Conservation (phyloP, 2,797 vertebrate genomes). For the Tiaroga cobitis region DNA sequence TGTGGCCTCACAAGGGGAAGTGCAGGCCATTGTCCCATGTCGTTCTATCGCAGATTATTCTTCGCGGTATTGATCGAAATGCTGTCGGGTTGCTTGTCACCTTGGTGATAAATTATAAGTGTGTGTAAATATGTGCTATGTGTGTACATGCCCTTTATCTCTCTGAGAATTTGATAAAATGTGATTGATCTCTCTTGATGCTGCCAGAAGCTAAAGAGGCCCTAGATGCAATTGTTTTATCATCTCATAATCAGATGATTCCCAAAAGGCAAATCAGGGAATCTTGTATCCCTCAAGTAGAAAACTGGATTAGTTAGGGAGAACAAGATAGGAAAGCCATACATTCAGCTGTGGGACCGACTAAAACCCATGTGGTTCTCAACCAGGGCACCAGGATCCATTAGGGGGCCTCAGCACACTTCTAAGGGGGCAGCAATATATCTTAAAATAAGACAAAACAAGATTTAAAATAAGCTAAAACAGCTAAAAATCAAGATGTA, state of each 20-base stretch:
- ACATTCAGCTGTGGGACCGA: background rate
- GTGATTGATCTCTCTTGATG: conserved; percentile 40
- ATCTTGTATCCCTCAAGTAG: conserved; percentile 32
- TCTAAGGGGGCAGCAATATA: background rate
- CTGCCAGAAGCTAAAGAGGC: conserved; percentile 45
- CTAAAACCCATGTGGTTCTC: background rate
- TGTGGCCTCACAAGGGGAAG: conserved; percentile 81
- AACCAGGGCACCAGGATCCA: background rate
- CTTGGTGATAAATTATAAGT: conserved; percentile 61
- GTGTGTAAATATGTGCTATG: conserved; percentile 54
- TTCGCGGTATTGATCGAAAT: conserved; percentile 82
- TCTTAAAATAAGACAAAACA: background rate
- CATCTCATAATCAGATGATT: conserved; percentile 36
- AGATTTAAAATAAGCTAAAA: background rate
- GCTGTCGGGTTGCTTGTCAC: conserved; percentile 77
- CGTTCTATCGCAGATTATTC: conserved; percentile 83
- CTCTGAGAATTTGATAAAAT: conserved; percentile 36
- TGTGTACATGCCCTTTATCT: conserved; percentile 50
- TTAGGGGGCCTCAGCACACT: background rate
- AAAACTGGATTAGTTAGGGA: conserved; percentile 6
- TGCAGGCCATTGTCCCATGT: conserved; percentile 9
- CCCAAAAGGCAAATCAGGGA: conserved; percentile 20
- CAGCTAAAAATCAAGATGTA: background rate
- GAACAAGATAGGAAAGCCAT: background rate
- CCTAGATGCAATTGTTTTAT: conserved; percentile 34